Evolutionary conservation across 2,113 vertebrate species (phyloP), one percentile per base, ranked within the genome.

Genomic region (Mandrillus leucophaeus): DNA sequence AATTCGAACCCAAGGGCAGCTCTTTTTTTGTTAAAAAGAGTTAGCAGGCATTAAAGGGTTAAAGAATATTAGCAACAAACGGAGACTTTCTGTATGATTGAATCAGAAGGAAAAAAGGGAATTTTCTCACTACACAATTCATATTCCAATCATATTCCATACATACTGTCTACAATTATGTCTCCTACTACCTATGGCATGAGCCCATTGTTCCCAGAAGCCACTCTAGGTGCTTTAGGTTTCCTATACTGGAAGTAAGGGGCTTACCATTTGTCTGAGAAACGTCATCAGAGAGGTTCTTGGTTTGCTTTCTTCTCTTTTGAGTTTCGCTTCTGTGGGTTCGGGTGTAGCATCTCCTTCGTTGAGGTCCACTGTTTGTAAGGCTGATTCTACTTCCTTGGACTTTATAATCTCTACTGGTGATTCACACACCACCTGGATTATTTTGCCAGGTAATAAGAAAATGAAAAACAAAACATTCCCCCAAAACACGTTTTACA

Each of bases 201-300:
- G 0, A 5, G 17, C 1, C 48, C 52, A 6, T 9, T 2, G 0
- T 0, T 20, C 13, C 20, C 1, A 9, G 88, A 40, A 11, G 66
- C 73, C 0, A 17, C 1, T 2, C 5, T 1, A 0, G 27, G 14
- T 0, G 2, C 2, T 1, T 8, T 30, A 1, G 10, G 0, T 11
- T 25, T 30, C 38, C 40, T 5, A 10, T 9, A 0, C 8, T 0
- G 8, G 40, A 30, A 6, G 16, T 4, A 10, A 13, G 16, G 1
- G 30, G 93, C 99, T 99, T 97, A 99, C 99, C 99, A 98, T 98
- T 82, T 99, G 98, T 61, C 98, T 99, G 55, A 99, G 98, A 79
- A 99, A 98, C 27, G 97, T 98, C 98, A 98, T 96, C 93, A 99
- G 95, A 94, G 98, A 98, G 1, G 98, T 96, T 88, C 98, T 98